Evolutionary conservation across 2,888 invertebrate genomes (phyloP), one percentile per base, ranked within the genome.

Genomic region (Tetanocera ferruginea): DNA sequence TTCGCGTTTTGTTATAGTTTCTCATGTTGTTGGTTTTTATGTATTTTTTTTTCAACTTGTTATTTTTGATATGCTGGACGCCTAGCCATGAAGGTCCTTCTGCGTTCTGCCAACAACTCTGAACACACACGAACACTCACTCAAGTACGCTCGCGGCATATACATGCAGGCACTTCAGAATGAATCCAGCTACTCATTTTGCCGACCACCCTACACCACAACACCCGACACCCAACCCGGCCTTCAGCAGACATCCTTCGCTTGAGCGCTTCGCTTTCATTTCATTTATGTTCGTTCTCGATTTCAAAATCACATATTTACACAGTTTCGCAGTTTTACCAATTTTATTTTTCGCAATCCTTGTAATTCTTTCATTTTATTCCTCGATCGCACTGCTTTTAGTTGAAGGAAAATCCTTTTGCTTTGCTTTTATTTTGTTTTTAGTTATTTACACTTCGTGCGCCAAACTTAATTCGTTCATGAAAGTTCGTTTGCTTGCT

Each of bases 401-500:
- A 51, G 31, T 74, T n/a, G 49, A 34, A 14, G 25, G 25, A 62
- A 43, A 25, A 55, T 62, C 25, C 25, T 25, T 71, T 43, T 64
- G 70, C 64, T 51, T 23, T 31, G 11, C n/a, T 28, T 49, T 62
- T 62, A 17, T 51, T 69, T 75, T 76, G 64, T 73, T 69, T 77
- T 6, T 49, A 76, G 64, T 79, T 80, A 78, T 80, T 80, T 78
- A 73, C 76, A 76, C 76, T 74, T 57, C 76, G 74, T 75, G 64
- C 78, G 64, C 76, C 78, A 77, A 80, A 78, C 77, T 80, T 80
- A 80, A 77, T 80, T 78, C 77, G 72, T 57, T 77, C 57, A 69
- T 67, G 72, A 75, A 79, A 60, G 62, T 62, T 66, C 28, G 23
- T 19, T 57, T 60, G 34, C 43, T 72, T 25, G 23, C 51, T 51